phyloP scores from a whole-genome alignment of 2,888 invertebrate species.

The Bombylius major region DNA sequence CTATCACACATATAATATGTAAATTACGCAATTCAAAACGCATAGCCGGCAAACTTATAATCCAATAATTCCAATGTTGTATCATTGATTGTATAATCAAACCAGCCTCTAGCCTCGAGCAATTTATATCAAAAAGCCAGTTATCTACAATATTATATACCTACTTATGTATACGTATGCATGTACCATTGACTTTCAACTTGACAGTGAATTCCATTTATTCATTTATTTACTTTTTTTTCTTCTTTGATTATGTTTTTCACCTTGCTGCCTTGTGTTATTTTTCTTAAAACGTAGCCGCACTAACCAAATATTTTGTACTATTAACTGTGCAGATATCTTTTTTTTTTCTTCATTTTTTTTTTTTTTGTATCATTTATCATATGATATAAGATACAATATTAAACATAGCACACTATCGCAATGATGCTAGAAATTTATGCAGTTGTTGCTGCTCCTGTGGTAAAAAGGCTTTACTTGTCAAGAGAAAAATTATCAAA shows the following conservation, averaged over 20 bases:
- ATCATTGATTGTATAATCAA: background rate
- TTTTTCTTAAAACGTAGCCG: no score
- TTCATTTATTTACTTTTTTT: background rate
- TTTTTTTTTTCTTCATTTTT: no score
- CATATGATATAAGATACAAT: no score
- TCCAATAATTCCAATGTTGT: constrained; percentile 1
- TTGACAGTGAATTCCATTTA: constrained; percentile 10
- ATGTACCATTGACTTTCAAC: constrained; percentile 5
- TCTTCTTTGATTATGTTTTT: background rate
- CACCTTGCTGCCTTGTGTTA: background rate
- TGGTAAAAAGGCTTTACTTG: background rate
- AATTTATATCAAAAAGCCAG: no score
- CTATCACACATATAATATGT: background rate
- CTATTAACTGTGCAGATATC: no score
- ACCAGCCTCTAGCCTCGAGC: background rate
- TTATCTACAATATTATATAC: no score
- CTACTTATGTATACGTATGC: no score
- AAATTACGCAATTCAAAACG: constrained; percentile 4
- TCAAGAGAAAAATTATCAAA: background rate
- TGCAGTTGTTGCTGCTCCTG: no score
- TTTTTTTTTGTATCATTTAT: no score
- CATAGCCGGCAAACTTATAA: background rate
- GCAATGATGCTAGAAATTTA: no score
- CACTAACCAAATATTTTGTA: no score
- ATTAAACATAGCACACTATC: no score